These are phyloP conservation scores for Hyaena hyaena DNA, from an alignment of 2,113 vertebrate species.

Conservation along the genomic window DNA sequence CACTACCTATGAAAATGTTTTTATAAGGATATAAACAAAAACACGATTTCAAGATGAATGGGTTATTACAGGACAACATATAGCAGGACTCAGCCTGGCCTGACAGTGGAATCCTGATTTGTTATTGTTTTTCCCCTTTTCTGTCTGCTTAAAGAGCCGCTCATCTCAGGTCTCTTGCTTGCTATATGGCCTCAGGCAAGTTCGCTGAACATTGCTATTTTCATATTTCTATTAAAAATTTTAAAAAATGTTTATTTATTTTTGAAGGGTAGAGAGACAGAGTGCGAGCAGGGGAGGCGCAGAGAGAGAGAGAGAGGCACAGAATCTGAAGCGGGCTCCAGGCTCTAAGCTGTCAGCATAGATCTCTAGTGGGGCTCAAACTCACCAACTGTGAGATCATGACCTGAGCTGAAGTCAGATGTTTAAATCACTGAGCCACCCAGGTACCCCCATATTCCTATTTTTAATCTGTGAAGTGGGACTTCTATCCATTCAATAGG, in stretches of 20 bases:
- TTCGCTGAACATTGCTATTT: background rate
- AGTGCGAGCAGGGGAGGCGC: too few species aligned
- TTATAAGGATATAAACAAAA: conserved; percentile 14
- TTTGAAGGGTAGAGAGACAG: too few species aligned
- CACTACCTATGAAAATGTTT: background rate
- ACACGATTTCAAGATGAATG: background rate
- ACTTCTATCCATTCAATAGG: background rate
- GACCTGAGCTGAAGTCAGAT: too few species aligned
- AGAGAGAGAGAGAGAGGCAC: too few species aligned
- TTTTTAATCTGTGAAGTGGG: background rate
- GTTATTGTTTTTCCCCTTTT: background rate
- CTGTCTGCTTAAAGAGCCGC: background rate
- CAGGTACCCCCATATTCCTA: background rate
- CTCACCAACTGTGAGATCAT: too few species aligned
- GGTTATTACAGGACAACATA: background rate
- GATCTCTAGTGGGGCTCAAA: too few species aligned
- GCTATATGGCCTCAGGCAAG: background rate
- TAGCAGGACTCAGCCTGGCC: background rate
- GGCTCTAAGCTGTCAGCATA: too few species aligned
- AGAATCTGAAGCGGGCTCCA: too few species aligned
- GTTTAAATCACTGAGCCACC: too few species aligned
- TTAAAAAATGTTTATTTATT: too few species aligned
- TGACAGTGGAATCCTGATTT: background rate
- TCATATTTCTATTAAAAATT: background rate
- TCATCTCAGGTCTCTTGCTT: background rate